phyloP scores from a whole-genome alignment of 2,113 vertebrate genomes.

The Carassius carassius region DNA sequence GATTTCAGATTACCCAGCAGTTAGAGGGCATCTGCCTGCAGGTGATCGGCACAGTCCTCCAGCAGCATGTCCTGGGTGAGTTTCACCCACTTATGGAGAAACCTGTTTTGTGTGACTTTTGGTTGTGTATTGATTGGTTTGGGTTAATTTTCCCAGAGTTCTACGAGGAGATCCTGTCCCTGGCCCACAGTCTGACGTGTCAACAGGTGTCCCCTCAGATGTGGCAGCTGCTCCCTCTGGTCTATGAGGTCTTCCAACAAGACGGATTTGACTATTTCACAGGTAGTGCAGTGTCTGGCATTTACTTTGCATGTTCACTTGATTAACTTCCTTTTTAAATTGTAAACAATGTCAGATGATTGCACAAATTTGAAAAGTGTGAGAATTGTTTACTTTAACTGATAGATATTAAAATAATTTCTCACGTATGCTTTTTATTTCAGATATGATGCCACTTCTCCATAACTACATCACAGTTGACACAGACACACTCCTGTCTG shows the following conservation, averaged over 20 bases:
- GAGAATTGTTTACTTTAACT: background rate
- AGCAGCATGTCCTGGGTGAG: slow-evolving; percentile 96
- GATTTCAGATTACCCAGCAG: slow-evolving; percentile 92
- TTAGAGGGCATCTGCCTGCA: slow-evolving; percentile 99
- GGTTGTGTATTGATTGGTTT: background rate
- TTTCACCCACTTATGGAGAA: slow-evolving; percentile 17
- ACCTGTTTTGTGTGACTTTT: background rate
- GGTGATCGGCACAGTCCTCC: slow-evolving; percentile 96
- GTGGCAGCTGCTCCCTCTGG: slow-evolving; percentile 97
- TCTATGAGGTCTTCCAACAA: slow-evolving; percentile 98
- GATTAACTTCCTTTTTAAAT: background rate
- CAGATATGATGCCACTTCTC: slow-evolving; percentile 99
- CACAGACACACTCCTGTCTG: slow-evolving; percentile 93
- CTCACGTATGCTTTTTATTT: slow-evolving; percentile 47
- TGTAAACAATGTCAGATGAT: background rate
- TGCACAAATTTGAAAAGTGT: background rate
- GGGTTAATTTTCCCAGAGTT: slow-evolving; percentile 81
- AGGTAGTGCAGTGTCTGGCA: slow-evolving; percentile 60
- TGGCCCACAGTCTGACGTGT: slow-evolving; percentile 98
- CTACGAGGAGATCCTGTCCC: slow-evolving; percentile 97
- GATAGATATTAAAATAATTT: background rate
- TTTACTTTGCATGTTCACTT: background rate
- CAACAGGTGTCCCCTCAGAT: slow-evolving; percentile 98
- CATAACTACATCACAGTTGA: slow-evolving; percentile 99
- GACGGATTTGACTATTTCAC: slow-evolving; percentile 97